Percentiles rank a stretch among this genome's conserved stretches.
Conservation (phyloP, 2,888 invertebrate genomes). For the Andrena flavipes region DNA sequence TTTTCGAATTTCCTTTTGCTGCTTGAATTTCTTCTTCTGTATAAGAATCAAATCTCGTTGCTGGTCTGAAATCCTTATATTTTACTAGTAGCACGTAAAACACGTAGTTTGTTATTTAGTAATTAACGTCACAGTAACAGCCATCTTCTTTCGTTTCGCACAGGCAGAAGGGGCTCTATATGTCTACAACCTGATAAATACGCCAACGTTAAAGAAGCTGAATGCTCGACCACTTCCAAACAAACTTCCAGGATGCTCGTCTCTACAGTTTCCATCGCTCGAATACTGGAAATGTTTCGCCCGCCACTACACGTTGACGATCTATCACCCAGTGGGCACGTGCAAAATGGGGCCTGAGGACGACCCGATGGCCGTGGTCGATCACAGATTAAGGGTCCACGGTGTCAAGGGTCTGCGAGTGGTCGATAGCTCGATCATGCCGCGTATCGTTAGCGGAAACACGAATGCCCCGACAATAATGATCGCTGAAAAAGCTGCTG, state of each 20-base stretch:
- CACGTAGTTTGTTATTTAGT: too few relatives aligned
- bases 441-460: constrained; percentile 91
- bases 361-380: constrained; percentile 81
- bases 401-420: constrained; percentile 90
- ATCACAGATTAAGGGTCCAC: constrained; percentile 88
- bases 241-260: constrained; percentile 25
- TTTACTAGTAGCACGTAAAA: too few relatives aligned
- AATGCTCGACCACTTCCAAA: constrained; percentile 37
- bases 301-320: constrained; percentile 91
- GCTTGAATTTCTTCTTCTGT: too few relatives aligned
- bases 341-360: constrained; percentile 91
- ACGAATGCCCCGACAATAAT: constrained; percentile 94
- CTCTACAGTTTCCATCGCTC: background rate
- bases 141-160: too few relatives aligned
- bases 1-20: too few relatives aligned
- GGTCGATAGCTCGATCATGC: constrained; percentile 94
- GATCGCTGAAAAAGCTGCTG: constrained; percentile 93
- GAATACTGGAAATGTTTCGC: constrained; percentile 91
- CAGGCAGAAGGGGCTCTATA: constrained; percentile 51
- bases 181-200: constrained; percentile 3
- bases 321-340: constrained; percentile 93
- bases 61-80: background rate
- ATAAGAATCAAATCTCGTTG: background rate
- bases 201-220: constrained; percentile 28
- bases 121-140: too few relatives aligned